phyloP scores from a whole-genome alignment of 2,113 vertebrate species.

The Toxotes jaculatrix region DNA sequence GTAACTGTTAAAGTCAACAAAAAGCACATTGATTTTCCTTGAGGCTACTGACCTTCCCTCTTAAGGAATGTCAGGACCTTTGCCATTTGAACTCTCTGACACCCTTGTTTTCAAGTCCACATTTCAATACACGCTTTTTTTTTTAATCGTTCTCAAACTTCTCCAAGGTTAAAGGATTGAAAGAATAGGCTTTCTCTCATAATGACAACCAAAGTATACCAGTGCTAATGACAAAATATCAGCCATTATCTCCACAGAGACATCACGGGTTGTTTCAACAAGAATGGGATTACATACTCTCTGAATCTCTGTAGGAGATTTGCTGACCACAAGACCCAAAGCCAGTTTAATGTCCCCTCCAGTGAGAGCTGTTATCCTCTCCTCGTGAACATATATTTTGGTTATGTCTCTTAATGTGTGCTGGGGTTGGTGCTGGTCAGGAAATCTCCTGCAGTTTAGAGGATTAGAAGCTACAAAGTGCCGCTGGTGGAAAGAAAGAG shows the following conservation, averaged over 20 bases:
- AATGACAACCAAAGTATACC: slow-evolving; percentile 4
- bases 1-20: slow-evolving; percentile 17
- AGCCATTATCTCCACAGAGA: slow-evolving; percentile 55
- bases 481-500: slow-evolving; percentile 80
- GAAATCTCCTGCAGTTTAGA: slow-evolving; percentile 85
- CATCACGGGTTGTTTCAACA: slow-evolving; percentile 48
- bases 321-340: slow-evolving; percentile 73
- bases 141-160: neutral
- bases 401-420: slow-evolving; percentile 79
- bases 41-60: slow-evolving; percentile 16
- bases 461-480: slow-evolving; percentile 86
- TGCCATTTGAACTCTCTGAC: neutral
- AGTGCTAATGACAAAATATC: slow-evolving; percentile 57
- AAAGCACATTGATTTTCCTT: slow-evolving; percentile 21
- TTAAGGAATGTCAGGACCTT: slow-evolving; percentile 21
- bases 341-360: slow-evolving; percentile 75
- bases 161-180: slow-evolving; percentile 6
- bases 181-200: slow-evolving; percentile 4
- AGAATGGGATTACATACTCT: slow-evolving; percentile 67
- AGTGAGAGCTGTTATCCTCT: slow-evolving; percentile 72
- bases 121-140: neutral
- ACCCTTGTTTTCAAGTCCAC: neutral
- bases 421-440: slow-evolving; percentile 75
- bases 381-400: slow-evolving; percentile 70
- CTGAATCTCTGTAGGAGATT: slow-evolving; percentile 70